Evolutionary conservation across 1,140 invertebrate species (phyloP).

Genomic region (Trichonephila inaurata): DNA sequence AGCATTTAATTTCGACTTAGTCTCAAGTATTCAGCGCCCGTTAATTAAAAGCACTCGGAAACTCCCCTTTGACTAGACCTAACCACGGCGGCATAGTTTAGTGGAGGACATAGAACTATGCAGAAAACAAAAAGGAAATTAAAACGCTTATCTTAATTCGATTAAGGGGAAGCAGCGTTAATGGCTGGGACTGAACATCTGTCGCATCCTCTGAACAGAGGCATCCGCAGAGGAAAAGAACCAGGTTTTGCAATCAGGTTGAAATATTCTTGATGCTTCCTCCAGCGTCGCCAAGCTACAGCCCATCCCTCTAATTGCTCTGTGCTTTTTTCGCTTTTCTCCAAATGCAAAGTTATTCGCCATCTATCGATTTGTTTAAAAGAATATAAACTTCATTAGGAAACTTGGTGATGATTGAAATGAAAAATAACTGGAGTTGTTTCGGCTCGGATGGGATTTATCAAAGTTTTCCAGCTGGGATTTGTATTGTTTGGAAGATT

Average conservation of each 20-base stretch:
- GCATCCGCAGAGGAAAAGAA: neutral
- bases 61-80: slow-evolving; percentile 2
- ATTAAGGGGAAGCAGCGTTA: slow-evolving; percentile 35
- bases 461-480: neutral
- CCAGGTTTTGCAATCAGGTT: neutral
- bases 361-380: neutral
- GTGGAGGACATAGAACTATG: neutral
- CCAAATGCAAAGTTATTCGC: neutral
- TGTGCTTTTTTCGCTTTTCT: neutral
- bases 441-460: neutral
- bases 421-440: neutral
- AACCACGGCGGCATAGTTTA: neutral
- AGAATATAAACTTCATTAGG: neutral
- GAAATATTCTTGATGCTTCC: neutral
- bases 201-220: neutral
- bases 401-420: neutral
- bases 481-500: too few species aligned
- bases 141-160: slow-evolving; percentile 67
- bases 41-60: slow-evolving; percentile 11
- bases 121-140: slow-evolving; percentile 37
- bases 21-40: neutral
- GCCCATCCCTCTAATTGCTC: too few species aligned
- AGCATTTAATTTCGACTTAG: slow-evolving; percentile 25
- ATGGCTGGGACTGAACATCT: slow-evolving; percentile 57
- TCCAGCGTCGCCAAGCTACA: neutral